Evolutionary conservation across 2,113 vertebrate genomes (phyloP), one percentile per base, ranked within the genome.

Genomic region (Carassius auratus): DNA sequence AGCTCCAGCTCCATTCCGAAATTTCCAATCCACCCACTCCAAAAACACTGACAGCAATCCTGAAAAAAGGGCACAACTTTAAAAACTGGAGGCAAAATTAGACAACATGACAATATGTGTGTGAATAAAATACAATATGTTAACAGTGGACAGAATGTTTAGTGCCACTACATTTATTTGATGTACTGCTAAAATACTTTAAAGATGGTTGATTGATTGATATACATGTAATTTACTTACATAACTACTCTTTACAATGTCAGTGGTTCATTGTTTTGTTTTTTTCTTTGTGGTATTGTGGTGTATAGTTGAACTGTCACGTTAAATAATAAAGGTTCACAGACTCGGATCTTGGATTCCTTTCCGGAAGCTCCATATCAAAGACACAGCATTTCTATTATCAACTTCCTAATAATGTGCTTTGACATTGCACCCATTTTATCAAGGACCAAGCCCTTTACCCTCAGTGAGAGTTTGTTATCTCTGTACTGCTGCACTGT

Each of bases 341-440:
- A 71, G 33, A 71, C 52, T 55, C 52, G 2, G 10, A 81, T 57
- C 7, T 33, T 8, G 13, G 62, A 13, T 23, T 52, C 33, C 8
- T 73, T 59, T 19, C 12, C 59, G 81, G 68, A 73, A 82, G 50
- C 79, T 23, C 48, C 14, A 42, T 71, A 83, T 83, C 68, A 73
- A 10, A 55, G 5, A 33, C n/a, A n/a, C 9, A 59, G 19, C 3
- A 48, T 14, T 59, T 55, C 55, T 23, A 6, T 42, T 42, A 71
- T 83, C 68, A 71, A 26, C 21, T 9, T 38, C 48, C 19, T 73
- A 57, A 73, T 73, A 14, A 71, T 55, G 68, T 4, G 71, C 55
- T 83, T 57, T 57, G 30, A 57, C 68, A 33, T 52, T n/a, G 48
- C 55, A 71, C 80, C 64, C 4, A 50, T 50, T 71, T 82, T 82